phyloP scores from a whole-genome alignment of 2,113 vertebrate species.

The Oreotrochilus melanogaster region DNA sequence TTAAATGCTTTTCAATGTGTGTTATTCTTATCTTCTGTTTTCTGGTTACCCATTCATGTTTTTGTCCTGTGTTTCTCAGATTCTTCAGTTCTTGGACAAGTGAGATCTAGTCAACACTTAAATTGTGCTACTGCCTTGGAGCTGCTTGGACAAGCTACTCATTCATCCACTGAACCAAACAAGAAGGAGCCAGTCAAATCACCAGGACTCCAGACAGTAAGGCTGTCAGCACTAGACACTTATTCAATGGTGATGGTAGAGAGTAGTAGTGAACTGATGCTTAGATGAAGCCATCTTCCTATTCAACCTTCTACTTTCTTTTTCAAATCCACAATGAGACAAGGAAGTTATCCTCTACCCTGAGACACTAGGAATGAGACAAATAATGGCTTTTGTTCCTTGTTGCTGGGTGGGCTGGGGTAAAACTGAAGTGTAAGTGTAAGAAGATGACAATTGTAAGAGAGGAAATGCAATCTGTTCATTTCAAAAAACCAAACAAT shows the following conservation, averaged over 20 bases:
- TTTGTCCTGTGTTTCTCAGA: background rate
- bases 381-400: background rate
- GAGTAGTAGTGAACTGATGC: background rate
- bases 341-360: background rate
- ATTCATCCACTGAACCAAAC: background rate
- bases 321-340: background rate
- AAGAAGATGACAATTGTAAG: background rate
- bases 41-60: background rate
- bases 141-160: background rate
- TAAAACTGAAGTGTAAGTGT: background rate
- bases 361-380: background rate
- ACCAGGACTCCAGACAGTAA: background rate
- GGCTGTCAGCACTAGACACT: background rate
- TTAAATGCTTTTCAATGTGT: background rate
- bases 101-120: background rate
- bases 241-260: background rate
- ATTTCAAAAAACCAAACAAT: background rate
- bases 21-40: background rate
- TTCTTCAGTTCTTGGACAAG: background rate
- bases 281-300: background rate
- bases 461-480: background rate
- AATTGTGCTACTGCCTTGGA: background rate
- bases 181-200: background rate
- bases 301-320: background rate
- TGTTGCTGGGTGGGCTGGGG: background rate